Base-by-base conservation (phyloP, 1,140 invertebrate genomes). In the Drosophila baimaii region DNA sequence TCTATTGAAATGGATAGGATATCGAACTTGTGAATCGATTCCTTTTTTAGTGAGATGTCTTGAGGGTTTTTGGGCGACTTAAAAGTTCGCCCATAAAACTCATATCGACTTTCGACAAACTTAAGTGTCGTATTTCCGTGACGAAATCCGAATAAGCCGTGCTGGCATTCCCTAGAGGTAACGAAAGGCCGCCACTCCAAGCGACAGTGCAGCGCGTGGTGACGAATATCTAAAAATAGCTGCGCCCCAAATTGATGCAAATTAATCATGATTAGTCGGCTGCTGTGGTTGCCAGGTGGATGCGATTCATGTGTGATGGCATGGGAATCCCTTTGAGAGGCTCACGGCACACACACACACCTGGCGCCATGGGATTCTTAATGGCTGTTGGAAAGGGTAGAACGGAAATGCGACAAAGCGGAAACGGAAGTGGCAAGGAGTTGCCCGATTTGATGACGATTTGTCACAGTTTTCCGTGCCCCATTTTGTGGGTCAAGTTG, bases 211-310 rank as follows among this genome's bases (percentile, higher is more conserved):
- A 68, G 33, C 55, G 66, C 4, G 4, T 17, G 13, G 35, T 69
- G 79, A 37, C 70, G 56, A 13, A 46, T 39, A 66, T 25, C 83
- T 83, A 88, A 80, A 88, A 77, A 89, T 89, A 88, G 72, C 68
- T 44, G 43, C 19, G 29, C 17, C 68, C 56, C 66, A 88, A 88
- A 88, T 88, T 88, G 83, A 89, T 70, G 84, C 84, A 88, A 88
- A 89, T 88, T 88, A 89, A 88, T 88, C 83, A 88, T 88, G 83
- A 88, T 88, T 88, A 88, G 77, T 56, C 54, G 49, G 58, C 51
- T 62, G 49, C 13, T 63, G 43, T 51, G 49, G 52, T 61, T 76
- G 52, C 57, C 55, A 54, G 51, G 64, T 55, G 58, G 56, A 69
- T 25, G 46, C 25, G 29, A 51, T 57, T 51, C 31, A 49, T 70